Conservation (phyloP, 1,140 invertebrate genomes). For the Solen grandis region DNA sequence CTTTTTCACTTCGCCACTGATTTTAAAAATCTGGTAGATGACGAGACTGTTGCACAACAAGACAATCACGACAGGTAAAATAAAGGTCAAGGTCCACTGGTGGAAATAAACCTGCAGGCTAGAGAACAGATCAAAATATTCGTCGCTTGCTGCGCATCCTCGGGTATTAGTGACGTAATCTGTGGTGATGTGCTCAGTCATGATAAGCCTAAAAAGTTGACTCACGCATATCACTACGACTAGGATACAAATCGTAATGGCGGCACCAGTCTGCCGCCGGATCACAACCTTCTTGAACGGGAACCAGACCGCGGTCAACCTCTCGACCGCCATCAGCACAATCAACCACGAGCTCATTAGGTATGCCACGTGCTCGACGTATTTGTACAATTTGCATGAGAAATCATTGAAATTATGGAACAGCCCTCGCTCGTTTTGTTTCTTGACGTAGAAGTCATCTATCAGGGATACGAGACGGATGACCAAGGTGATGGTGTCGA, state of each 20-base stretch:
- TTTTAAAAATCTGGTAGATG: conserved; percentile 68
- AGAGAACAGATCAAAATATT: conserved; percentile 18
- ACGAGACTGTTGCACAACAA: conserved; percentile 70
- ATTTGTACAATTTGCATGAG: conserved; percentile 69
- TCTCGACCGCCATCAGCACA: conserved; percentile 71
- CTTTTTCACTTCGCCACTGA: conserved; percentile 56
- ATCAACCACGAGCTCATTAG: too few species aligned
- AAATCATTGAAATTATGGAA: conserved; percentile 52
- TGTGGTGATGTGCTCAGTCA: conserved; percentile 20
- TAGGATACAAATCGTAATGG: conserved; percentile 64
- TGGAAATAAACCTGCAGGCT: conserved; percentile 47
- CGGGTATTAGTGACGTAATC: neutral
- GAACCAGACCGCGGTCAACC: conserved; percentile 69
- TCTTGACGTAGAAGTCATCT: conserved; percentile 54
- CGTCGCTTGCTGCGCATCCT: conserved; percentile 36
- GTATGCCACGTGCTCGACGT: conserved; percentile 66
- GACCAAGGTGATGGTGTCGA: conserved; percentile 65
- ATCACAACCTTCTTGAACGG: conserved; percentile 68
- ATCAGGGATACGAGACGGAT: conserved; percentile 46
- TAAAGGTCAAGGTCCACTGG: conserved; percentile 38
- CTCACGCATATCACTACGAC: conserved; percentile 53
- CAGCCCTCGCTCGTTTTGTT: conserved; percentile 30
- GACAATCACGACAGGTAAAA: conserved; percentile 29
- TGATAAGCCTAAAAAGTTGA: conserved; percentile 40
- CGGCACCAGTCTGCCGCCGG: conserved; percentile 63